Percentiles rank a stretch among this genome's conserved stretches.
These are phyloP conservation scores for Melieria picta DNA, from an alignment of 2,888 invertebrate genomes.

Conservation along the genomic window DNA sequence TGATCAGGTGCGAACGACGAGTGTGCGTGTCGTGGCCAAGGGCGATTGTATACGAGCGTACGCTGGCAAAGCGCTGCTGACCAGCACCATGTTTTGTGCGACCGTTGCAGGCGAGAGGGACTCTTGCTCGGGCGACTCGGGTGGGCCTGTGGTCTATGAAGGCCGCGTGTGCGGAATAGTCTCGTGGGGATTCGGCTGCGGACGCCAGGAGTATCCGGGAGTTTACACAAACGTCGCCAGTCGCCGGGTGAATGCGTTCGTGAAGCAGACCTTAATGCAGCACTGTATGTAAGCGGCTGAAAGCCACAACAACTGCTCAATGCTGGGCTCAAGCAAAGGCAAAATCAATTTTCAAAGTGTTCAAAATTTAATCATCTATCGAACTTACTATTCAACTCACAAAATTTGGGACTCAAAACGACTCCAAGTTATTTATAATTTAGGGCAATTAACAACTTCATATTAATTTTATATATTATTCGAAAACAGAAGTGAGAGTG, in stretches of 20 bases:
- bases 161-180: conserved; percentile 73
- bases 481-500: too few species aligned
- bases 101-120: conserved; percentile 53
- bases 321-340: too few species aligned
- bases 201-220: conserved; percentile 51
- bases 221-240: conserved; percentile 52
- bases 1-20: conserved; percentile 51
- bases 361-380: too few species aligned
- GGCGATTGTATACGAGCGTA: conserved; percentile 47
- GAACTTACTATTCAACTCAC: too few species aligned
- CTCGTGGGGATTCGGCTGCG: conserved; percentile 68
- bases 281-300: conserved; percentile 35
- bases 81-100: conserved; percentile 61
- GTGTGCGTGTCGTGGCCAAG: conserved; percentile 48
- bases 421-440: too few species aligned
- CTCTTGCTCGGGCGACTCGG: conserved; percentile 63
- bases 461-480: too few species aligned
- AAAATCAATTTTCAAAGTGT: too few species aligned
- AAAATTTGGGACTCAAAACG: too few species aligned
- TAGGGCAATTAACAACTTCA: too few species aligned
- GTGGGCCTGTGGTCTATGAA: conserved; percentile 59
- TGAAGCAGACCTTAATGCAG: conserved; percentile 44
- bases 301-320: too few species aligned
- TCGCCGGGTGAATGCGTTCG: conserved; percentile 47
- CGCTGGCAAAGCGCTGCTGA: conserved; percentile 49